Base-by-base conservation (phyloP, 1,140 invertebrate species). In the Zaprionus gabonicus region DNA sequence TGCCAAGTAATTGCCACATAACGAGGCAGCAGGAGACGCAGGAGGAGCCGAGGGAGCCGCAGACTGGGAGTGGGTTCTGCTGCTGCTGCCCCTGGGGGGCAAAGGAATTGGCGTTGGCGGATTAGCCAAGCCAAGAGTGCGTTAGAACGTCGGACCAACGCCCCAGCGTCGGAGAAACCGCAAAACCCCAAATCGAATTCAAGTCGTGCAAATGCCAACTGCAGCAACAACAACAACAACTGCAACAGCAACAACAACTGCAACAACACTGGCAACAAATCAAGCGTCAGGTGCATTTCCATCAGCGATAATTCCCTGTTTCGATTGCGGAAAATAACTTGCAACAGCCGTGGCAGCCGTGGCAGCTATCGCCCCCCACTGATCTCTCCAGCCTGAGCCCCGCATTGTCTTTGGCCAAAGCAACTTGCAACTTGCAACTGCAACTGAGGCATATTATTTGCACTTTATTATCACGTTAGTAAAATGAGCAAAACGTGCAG, bases 381-480 rank as follows among this genome's bases (percentile, higher is more conserved):
- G 81, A 78, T 85, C 78, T 85, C 75, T 60, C 49, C 38, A 59
- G 38, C 28, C 28, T 65, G 58, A 57, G 36, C 41, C 69, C 53
- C 68, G 71, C 70, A 87, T 87, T 86, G 83, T 80, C 77, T 76
- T 58, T 69, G 64, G 51, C 49, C 36, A 44, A n/a, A 68, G 76
- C 82, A 73, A 74, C 74, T 76, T 69, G 76, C 77, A 75, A 78
- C 68, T 79, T 71, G 72, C 75, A 65, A 76, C 80, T 80, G 83
- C 81, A 84, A 76, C 71, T 82, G 60, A 83, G 85, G 73, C 83
- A 83, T 92, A 92, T 92, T 92, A 92, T 92, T 92, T 92, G 91
- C 91, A 92, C 91, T 92, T 92, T 92, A 92, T 92, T 92, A 92
- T 92, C 91, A 92, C 91, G 91, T 92, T 92, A 92, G 87, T 76